Evolutionary conservation across 2,113 vertebrate genomes (phyloP).

Genomic region (Erythrocercus mccallii): DNA sequence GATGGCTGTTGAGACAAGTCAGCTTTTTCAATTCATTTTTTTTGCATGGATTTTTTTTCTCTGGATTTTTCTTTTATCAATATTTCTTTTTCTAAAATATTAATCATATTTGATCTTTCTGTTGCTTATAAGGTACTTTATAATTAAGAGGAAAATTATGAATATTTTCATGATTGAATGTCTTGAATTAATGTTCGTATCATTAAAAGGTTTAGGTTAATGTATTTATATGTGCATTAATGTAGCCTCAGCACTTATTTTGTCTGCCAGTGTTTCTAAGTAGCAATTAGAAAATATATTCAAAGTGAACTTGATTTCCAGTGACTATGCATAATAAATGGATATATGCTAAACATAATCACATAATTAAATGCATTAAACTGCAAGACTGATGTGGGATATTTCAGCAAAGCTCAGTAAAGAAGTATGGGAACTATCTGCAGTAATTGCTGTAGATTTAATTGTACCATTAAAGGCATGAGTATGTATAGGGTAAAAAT

Average conservation of each 20-base stretch:
- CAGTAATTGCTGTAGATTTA: background rate
- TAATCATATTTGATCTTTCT: background rate
- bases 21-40: background rate
- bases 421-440: background rate
- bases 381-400: background rate
- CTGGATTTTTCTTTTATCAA: background rate
- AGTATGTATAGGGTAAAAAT: background rate
- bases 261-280: background rate
- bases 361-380: background rate
- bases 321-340: background rate
- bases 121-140: background rate
- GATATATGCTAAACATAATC: background rate
- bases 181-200: background rate
- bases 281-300: background rate
- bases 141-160: background rate
- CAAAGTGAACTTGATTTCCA: background rate
- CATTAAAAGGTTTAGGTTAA: background rate
- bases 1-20: background rate
- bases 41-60: background rate
- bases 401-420: background rate
- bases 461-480: background rate
- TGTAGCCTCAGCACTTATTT: background rate
- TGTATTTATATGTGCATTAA: background rate
- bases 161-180: background rate
- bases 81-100: background rate